Evolutionary conservation across 2,797 vertebrate species (phyloP).

Genomic region (Enteromius argenteus): DNA sequence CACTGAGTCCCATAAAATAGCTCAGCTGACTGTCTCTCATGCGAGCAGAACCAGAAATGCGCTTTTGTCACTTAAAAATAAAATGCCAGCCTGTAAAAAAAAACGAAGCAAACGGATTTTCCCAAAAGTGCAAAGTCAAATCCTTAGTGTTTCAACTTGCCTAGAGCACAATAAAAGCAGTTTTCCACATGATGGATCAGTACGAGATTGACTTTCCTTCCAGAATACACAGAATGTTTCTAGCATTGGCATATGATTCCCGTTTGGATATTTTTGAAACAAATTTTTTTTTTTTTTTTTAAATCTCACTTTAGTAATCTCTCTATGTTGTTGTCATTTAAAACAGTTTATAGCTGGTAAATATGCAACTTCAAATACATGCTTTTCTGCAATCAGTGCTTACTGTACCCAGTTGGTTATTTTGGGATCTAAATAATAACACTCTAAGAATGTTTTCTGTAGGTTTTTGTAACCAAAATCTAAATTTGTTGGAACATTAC

Average conservation of each 20-base stretch:
- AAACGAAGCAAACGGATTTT: constrained; percentile 4
- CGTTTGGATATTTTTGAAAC: neutral
- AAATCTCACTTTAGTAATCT: neutral
- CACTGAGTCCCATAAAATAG: constrained; percentile 14
- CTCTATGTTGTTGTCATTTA: neutral
- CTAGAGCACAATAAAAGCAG: neutral
- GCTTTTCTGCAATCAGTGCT: neutral
- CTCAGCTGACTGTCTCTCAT: constrained; percentile 42
- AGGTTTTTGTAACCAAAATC: neutral
- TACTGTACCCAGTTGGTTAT: neutral
- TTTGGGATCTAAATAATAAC: neutral
- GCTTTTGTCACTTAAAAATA: constrained; percentile 18
- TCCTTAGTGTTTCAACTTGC: constrained; percentile 1
- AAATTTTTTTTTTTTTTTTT: neutral
- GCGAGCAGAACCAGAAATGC: constrained; percentile 1
- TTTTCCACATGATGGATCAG: neutral
- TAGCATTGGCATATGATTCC: neutral
- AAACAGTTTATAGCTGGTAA: neutral
- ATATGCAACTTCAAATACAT: neutral
- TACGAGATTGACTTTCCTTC: neutral
- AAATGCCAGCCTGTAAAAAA: constrained; percentile 29
- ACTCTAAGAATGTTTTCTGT: neutral
- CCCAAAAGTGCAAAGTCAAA: neutral
- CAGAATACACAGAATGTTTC: neutral
- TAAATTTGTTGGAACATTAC: neutral